Evolutionary conservation across 2,888 invertebrate genomes (phyloP).

Genomic region (Pegoplata infirma): DNA sequence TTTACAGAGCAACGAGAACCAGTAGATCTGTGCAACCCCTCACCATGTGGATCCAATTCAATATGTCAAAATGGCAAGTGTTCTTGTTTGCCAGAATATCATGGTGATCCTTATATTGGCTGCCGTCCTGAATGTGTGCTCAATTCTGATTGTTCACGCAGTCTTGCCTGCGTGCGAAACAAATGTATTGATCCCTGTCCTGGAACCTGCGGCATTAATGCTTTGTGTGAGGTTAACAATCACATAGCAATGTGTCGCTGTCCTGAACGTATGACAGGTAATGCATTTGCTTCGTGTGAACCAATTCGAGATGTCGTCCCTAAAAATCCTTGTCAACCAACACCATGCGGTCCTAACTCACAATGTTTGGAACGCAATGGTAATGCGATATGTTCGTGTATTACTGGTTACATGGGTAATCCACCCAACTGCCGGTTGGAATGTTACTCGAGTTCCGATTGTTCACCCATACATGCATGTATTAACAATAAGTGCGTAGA

Average conservation of each 20-base stretch:
- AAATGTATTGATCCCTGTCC: conserved; percentile 92
- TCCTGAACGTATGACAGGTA: conserved; percentile 84
- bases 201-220: conserved; percentile 88
- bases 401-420: conserved; percentile 82
- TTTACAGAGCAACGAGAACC: conserved; percentile 67
- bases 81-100: conserved; percentile 86
- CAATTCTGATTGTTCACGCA: conserved; percentile 87
- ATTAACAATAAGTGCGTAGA: conserved; percentile 86
- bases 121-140: conserved; percentile 90
- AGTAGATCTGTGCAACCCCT: conserved; percentile 84
- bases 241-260: conserved; percentile 83
- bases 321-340: conserved; percentile 83
- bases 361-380: conserved; percentile 83
- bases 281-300: conserved; percentile 83
- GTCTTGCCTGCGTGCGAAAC: conserved; percentile 87
- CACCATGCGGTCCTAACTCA: conserved; percentile 85
- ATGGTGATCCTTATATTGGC: conserved; percentile 87
- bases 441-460: conserved; percentile 86
- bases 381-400: conserved; percentile 83
- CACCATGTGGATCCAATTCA: conserved; percentile 89
- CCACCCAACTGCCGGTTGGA: conserved; percentile 86
- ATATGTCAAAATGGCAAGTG: conserved; percentile 85
- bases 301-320: conserved; percentile 78
- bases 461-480: conserved; percentile 83
- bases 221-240: conserved; percentile 88